Evolutionary conservation across 2,113 vertebrate species (phyloP).

Genomic region (Hemibagrus wyckioides): DNA sequence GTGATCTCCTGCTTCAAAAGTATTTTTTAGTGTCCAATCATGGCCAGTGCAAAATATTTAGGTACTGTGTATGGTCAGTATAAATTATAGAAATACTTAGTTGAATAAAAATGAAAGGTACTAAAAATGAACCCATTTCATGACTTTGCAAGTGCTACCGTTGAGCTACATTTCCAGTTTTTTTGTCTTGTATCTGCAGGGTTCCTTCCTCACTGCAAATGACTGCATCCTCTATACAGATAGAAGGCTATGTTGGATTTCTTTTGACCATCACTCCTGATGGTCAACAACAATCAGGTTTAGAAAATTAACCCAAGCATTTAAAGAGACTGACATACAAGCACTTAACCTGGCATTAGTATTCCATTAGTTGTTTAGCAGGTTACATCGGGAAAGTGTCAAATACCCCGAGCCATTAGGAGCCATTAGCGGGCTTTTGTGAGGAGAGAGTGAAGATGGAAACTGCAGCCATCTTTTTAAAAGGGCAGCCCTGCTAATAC

Average conservation of each 20-base stretch:
- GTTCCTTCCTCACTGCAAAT: background rate
- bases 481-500: background rate
- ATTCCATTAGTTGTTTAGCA: background rate
- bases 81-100: background rate
- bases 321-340: background rate
- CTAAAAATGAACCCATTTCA: background rate
- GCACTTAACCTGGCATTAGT: background rate
- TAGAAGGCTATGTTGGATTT: background rate
- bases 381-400: constrained; percentile 18
- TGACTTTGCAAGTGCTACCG: background rate
- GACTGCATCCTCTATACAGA: background rate
- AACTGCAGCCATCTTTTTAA: constrained; percentile 1
- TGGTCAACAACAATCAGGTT: background rate
- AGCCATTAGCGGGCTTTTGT: constrained; percentile 19
- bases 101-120: background rate
- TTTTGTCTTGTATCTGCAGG: background rate
- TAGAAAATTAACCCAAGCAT: background rate
- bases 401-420: constrained; percentile 11
- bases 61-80: background rate
- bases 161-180: background rate
- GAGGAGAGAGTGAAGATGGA: constrained; percentile 1
- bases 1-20: background rate
- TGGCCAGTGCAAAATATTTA: constrained; percentile 12
- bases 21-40: background rate
- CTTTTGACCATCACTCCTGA: background rate